Evolutionary conservation across 2,888 invertebrate species (phyloP).

Genomic region (Brachypterus glaber): DNA sequence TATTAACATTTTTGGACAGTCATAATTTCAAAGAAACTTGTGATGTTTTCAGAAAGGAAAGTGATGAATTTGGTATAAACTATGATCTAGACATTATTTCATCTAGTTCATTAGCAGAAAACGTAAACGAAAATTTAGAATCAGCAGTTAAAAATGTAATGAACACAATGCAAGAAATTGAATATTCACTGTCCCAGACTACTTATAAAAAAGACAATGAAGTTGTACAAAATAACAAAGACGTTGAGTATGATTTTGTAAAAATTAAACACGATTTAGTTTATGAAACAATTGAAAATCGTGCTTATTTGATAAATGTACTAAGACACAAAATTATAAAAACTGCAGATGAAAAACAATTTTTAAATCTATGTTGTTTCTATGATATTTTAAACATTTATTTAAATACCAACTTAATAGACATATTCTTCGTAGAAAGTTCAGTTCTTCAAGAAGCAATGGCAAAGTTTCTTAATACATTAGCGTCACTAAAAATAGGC

Average conservation of each 20-base stretch:
- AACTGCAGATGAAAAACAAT: background rate
- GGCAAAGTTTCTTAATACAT: background rate
- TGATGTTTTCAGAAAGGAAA: background rate
- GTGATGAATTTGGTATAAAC: background rate
- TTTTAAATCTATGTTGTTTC: too few species aligned
- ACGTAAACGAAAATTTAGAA: background rate
- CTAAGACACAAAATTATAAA: background rate
- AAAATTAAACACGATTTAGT: background rate
- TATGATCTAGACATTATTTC: background rate
- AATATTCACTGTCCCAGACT: background rate
- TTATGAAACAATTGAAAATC: background rate
- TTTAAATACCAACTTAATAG: background rate
- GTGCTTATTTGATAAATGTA: background rate
- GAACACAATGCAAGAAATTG: background rate
- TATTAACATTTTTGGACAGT: background rate
- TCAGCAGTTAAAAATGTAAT: background rate
- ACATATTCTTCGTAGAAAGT: too few species aligned
- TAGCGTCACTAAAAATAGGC: background rate
- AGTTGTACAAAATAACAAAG: too few species aligned
- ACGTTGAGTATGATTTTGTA: too few species aligned
- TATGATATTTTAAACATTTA: background rate
- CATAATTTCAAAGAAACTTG: background rate
- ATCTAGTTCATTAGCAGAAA: too few species aligned
- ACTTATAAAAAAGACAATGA: too few species aligned
- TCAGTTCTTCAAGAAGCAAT: background rate